Percentiles rank a stretch among this genome's conserved stretches.
phyloP scores from a whole-genome alignment of 2,797 vertebrate genomes.

The Philypnodon macrostomus region DNA sequence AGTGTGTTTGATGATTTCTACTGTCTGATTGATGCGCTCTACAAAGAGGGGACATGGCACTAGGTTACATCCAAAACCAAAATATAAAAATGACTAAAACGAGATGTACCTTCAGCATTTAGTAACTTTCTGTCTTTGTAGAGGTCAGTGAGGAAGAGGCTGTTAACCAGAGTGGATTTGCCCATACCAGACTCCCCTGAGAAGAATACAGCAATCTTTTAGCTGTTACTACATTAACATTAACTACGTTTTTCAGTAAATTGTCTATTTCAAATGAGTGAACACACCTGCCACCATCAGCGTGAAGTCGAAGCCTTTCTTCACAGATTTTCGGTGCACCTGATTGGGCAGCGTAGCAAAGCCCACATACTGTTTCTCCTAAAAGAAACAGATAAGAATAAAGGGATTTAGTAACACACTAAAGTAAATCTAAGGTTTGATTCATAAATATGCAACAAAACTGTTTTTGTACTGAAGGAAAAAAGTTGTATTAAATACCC shows the following conservation, averaged over 20 bases:
- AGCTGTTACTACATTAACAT: constrained; percentile 11
- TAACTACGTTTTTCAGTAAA: neutral
- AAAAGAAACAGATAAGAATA: constrained; percentile 24
- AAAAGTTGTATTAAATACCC: too few species aligned
- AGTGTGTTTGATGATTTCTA: constrained; percentile 96
- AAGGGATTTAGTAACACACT: too few species aligned
- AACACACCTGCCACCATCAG: constrained; percentile 94
- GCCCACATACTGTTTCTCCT: constrained; percentile 96
- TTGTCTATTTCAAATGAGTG: neutral
- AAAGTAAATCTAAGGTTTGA: too few species aligned
- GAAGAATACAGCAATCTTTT: constrained; percentile 23
- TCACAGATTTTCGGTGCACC: constrained; percentile 94
- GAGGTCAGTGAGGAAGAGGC: constrained; percentile 83
- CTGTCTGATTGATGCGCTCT: constrained; percentile 96
- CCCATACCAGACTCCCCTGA: constrained; percentile 84
- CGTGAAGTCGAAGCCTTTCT: constrained; percentile 96
- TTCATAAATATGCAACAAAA: too few species aligned
- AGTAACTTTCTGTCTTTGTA: constrained; percentile 85
- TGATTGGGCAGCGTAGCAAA: constrained; percentile 95
- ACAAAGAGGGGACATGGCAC: constrained; percentile 6
- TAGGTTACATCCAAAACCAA: neutral
- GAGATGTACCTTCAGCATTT: constrained; percentile 78
- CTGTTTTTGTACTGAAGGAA: too few species aligned
- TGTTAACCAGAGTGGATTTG: constrained; percentile 84
- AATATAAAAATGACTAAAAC: neutral